phyloP scores from a whole-genome alignment of 2,113 vertebrate species.

The Clinocottus analis region DNA sequence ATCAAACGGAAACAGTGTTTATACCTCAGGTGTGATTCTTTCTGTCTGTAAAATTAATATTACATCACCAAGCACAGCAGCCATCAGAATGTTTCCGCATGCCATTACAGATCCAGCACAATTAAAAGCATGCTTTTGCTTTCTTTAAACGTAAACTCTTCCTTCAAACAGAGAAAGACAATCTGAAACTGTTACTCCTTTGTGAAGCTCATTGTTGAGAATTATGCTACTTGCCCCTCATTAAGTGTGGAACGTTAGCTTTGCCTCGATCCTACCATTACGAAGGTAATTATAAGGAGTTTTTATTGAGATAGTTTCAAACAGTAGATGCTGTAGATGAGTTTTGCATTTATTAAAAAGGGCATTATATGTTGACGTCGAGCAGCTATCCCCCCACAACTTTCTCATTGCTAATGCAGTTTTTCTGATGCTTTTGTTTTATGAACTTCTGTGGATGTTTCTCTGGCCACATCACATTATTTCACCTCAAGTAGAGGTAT shows the following conservation, averaged over 20 bases:
- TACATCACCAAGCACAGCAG: constrained; percentile 45
- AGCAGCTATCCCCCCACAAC: neutral
- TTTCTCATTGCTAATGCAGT: neutral
- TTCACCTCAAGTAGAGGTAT: neutral
- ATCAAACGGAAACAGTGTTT: constrained; percentile 49
- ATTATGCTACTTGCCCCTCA: neutral
- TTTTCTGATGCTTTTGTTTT: neutral
- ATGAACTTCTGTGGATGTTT: neutral
- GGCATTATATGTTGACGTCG: neutral
- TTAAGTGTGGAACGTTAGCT: neutral
- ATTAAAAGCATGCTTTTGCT: neutral
- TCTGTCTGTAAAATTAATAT: constrained; percentile 52
- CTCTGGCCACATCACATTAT: neutral
- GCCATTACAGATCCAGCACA: constrained; percentile 3
- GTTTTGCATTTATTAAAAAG: neutral
- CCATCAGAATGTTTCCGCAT: constrained; percentile 15
- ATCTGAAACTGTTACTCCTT: neutral
- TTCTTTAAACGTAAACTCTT: neutral
- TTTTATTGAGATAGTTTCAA: neutral
- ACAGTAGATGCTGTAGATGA: neutral
- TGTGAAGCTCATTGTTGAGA: neutral
- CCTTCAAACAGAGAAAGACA: neutral
- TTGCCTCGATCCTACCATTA: neutral
- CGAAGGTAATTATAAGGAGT: neutral
- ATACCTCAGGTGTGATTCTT: constrained; percentile 50